phyloP scores from a whole-genome alignment of 2,797 vertebrate species.

The Eulemur coronatus region DNA sequence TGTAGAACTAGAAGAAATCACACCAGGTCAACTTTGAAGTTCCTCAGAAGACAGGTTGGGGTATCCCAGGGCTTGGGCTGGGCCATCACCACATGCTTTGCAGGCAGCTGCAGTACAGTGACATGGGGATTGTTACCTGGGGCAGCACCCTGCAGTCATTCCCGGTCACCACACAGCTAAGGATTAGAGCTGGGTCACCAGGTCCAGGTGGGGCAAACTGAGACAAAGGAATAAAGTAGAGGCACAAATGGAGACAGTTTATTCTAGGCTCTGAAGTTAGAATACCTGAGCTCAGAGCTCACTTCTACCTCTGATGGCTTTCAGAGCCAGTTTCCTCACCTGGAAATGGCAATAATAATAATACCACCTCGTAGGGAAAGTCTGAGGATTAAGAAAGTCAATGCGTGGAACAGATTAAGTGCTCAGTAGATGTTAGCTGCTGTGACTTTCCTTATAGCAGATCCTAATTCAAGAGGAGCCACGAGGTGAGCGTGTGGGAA shows the following conservation, averaged over 20 bases:
- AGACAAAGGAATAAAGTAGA: background rate
- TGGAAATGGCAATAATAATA: background rate
- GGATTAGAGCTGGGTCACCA: background rate
- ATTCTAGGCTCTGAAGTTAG: background rate
- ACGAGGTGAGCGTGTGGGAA: background rate
- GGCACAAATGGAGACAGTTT: background rate
- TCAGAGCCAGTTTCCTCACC: background rate
- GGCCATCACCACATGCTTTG: background rate
- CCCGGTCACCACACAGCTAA: background rate
- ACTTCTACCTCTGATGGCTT: background rate
- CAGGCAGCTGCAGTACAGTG: background rate
- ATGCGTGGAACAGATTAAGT: background rate
- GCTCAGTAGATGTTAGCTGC: background rate
- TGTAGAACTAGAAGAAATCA: background rate
- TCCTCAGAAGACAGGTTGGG: background rate
- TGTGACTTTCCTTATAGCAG: background rate
- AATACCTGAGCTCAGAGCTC: background rate
- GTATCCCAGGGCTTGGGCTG: background rate
- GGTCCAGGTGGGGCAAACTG: background rate
- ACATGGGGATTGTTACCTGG: background rate
- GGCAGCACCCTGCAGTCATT: background rate
- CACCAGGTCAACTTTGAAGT: background rate
- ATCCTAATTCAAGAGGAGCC: background rate
- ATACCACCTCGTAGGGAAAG: background rate
- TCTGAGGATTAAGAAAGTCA: background rate